Percentiles rank a stretch among this genome's conserved stretches.
Evolutionary conservation across 1,140 invertebrate species (phyloP).

Genomic region (Subanguina moxae): DNA sequence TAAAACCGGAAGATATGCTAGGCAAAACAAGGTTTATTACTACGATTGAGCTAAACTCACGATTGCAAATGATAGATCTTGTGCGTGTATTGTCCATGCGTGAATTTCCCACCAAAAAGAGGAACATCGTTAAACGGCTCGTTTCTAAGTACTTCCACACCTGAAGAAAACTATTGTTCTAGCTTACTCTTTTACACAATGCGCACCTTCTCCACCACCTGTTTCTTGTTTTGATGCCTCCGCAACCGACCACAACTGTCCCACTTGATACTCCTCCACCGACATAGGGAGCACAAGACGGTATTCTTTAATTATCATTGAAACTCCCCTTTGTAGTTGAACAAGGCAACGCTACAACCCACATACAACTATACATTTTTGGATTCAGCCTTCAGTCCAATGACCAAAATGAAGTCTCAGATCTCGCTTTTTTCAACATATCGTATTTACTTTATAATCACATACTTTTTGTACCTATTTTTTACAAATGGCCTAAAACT

Average conservation of each 20-base stretch:
- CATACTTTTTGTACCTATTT: too few species aligned
- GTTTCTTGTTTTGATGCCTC: slow-evolving; percentile 99
- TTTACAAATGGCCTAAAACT: too few species aligned
- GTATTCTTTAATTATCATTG: slow-evolving; percentile 58
- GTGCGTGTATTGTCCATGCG: slow-evolving; percentile 94
- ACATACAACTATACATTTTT: too few species aligned
- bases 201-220: slow-evolving; percentile 84
- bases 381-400: too few species aligned
- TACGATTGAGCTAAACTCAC: slow-evolving; percentile 60
- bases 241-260: slow-evolving; percentile 93
- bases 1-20: slow-evolving; percentile 16
- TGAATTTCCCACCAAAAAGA: slow-evolving; percentile 81
- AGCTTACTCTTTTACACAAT: not conserved
- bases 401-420: too few species aligned
- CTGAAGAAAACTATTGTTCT: not conserved
- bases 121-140: slow-evolving; percentile 85
- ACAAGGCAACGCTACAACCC: too few species aligned
- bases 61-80: slow-evolving; percentile 98
- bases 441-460: too few species aligned
- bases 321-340: not conserved
- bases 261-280: slow-evolving; percentile 62
- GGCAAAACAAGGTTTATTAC: too few species aligned
- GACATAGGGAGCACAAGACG: slow-evolving; percentile 57
- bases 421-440: too few species aligned
- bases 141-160: slow-evolving; percentile 94